Conservation (phyloP, 2,888 invertebrate species). For the Yponomeuta sedellus region DNA sequence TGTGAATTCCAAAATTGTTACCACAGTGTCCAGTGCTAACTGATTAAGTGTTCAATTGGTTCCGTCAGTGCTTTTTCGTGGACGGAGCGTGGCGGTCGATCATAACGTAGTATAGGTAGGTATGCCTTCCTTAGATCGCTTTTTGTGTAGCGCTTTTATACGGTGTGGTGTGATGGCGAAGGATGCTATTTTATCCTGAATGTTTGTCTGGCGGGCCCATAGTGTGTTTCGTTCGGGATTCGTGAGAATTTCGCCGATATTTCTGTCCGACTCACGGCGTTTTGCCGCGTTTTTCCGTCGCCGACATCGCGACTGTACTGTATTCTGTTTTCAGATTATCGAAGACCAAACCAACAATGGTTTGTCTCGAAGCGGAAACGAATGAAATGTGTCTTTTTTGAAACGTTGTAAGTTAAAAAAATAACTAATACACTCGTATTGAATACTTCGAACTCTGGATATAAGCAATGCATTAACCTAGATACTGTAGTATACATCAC, state of each 20-base stretch:
- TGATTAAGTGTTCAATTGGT: not conserved
- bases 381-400: too few species aligned
- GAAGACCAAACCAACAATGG: too few species aligned
- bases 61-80: not conserved
- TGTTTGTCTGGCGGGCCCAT: not conserved
- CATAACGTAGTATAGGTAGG: constrained; percentile 12
- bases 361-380: too few species aligned
- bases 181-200: not conserved
- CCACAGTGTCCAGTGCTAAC: not conserved
- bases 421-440: too few species aligned
- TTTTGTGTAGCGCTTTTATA: constrained; percentile 5
- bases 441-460: too few species aligned
- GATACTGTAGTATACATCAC: too few species aligned
- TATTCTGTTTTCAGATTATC: too few species aligned
- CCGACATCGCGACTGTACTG: too few species aligned
- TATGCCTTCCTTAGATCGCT: not conserved
- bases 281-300: not conserved
- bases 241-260: not conserved
- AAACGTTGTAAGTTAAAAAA: too few species aligned
- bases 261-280: not conserved
- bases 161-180: constrained; percentile 2
- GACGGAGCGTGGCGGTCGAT: constrained; percentile 10
- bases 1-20: not conserved
- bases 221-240: not conserved
- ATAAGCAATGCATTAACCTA: too few species aligned